A percentile compares a stretch with the other conserved stretches of the same genome.
Evolutionary conservation across 2,888 invertebrate genomes (phyloP).

Genomic region (Scaptomyza parva): DNA sequence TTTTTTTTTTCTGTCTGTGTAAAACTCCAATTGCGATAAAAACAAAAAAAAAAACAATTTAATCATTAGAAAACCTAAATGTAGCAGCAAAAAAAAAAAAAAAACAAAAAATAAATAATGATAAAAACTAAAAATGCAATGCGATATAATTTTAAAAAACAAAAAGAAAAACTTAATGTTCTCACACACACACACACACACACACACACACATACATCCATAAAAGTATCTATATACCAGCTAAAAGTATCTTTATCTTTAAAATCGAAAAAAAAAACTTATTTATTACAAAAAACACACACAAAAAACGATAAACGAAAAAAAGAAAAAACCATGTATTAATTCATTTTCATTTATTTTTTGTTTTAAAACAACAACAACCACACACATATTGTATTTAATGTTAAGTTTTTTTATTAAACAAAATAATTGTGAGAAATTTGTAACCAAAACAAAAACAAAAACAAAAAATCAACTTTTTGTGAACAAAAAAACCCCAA

Average conservation of each 20-base stretch:
- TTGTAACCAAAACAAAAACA: constrained; percentile 73
- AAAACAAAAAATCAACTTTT: constrained; percentile 34
- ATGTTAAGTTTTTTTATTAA: constrained; percentile 79
- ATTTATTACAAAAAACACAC: constrained; percentile 64
- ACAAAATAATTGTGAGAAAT: constrained; percentile 74
- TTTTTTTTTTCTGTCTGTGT: constrained; percentile 76
- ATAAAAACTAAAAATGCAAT: constrained; percentile 55
- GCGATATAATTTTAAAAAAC: constrained; percentile 79
- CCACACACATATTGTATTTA: constrained; percentile 73
- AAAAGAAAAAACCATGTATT: constrained; percentile 72
- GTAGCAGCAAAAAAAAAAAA: constrained; percentile 60
- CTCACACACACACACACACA: constrained; percentile 47
- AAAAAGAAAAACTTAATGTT: constrained; percentile 69
- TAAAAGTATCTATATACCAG: constrained; percentile 76
- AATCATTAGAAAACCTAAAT: constrained; percentile 47
- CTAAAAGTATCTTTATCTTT: constrained; percentile 72
- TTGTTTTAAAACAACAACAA: constrained; percentile 66
- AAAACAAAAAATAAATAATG: constrained; percentile 44
- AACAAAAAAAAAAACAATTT: constrained; percentile 22
- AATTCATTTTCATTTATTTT: constrained; percentile 61
- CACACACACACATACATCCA: constrained; percentile 34
- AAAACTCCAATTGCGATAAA: constrained; percentile 73
- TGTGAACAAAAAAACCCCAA: constrained; percentile 43
- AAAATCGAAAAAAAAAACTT: constrained; percentile 69
- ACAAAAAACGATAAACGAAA: constrained; percentile 53